phyloP scores from a whole-genome alignment of 2,797 vertebrate genomes.

The Limnodromus scolopaceus region DNA sequence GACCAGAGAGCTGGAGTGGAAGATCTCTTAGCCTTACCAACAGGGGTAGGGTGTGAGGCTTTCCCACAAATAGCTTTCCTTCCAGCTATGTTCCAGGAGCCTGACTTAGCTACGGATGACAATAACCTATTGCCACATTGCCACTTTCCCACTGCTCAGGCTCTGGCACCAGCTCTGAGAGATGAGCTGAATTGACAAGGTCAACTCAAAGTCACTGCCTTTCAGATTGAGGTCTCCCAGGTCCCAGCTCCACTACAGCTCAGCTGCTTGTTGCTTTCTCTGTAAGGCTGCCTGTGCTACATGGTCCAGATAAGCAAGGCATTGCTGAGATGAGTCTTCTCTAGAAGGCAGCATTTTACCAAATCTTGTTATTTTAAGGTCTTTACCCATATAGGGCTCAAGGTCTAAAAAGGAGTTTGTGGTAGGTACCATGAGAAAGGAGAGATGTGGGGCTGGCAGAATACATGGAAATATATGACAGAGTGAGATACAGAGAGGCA shows the following conservation, averaged over 20 bases:
- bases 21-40: conserved; percentile 43
- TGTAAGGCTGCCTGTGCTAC: neutral
- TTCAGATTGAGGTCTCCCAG: neutral
- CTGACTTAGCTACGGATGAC: neutral
- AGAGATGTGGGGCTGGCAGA: neutral
- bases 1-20: conserved; percentile 50
- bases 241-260: neutral
- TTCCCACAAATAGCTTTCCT: conserved; percentile 40
- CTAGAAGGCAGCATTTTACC: neutral
- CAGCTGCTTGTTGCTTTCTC: neutral
- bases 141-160: neutral
- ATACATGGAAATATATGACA: neutral
- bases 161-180: neutral
- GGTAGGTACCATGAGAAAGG: neutral
- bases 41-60: conserved; percentile 28
- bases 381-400: neutral
- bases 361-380: neutral
- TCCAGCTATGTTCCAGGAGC: conserved; percentile 18
- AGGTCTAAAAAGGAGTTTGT: neutral
- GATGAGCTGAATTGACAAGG: neutral
- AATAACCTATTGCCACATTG: neutral
- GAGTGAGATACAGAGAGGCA: neutral
- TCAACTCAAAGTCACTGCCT: neutral
- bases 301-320: neutral
- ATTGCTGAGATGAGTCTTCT: neutral